These are phyloP conservation scores for Nansenia antarctica DNA, from an alignment of 2,113 vertebrate species.

Conservation along the genomic window DNA sequence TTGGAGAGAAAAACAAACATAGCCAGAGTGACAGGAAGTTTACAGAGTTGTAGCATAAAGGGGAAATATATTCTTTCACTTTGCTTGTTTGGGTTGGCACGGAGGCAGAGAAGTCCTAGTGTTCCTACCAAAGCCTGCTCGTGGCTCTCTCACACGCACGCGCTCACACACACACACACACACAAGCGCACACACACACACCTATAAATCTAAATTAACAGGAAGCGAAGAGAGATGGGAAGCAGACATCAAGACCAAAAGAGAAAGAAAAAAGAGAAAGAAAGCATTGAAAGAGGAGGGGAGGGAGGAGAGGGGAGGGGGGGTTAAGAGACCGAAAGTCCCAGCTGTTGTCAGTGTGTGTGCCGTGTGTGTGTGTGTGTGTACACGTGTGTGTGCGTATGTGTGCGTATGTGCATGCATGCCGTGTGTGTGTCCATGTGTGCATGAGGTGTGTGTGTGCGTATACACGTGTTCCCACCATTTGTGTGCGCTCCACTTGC, in stretches of 20 bases:
- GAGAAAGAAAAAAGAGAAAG: not conserved
- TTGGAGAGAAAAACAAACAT: slow-evolving; percentile 16
- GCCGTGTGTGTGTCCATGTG: too few species aligned
- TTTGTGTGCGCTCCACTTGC: too few species aligned
- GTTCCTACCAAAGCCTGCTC: slow-evolving; percentile 28
- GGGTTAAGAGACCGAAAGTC: not conserved
- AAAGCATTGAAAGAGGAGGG: not conserved
- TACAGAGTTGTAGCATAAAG: slow-evolving; percentile 27
- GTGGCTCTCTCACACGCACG: slow-evolving; percentile 5
- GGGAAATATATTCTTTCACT: slow-evolving; percentile 53
- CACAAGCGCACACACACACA: not conserved
- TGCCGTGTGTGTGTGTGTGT: too few species aligned
- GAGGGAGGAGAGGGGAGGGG: not conserved
- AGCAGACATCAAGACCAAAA: not conserved
- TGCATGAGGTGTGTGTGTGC: too few species aligned
- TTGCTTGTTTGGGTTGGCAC: slow-evolving; percentile 72
- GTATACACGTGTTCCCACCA: too few species aligned
- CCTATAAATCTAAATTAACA: not conserved
- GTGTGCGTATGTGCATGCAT: too few species aligned
- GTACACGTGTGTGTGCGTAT: not conserved
- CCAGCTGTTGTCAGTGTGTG: not conserved
- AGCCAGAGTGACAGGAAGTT: not conserved
- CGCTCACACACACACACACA: slow-evolving; percentile 11
- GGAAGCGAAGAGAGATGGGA: slow-evolving; percentile 18
- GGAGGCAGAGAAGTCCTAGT: slow-evolving; percentile 27